A percentile compares a stretch with the other conserved stretches of the same genome.
Evolutionary conservation across 2,888 invertebrate genomes (phyloP).

Genomic region (Phyllotreta cruciferae): DNA sequence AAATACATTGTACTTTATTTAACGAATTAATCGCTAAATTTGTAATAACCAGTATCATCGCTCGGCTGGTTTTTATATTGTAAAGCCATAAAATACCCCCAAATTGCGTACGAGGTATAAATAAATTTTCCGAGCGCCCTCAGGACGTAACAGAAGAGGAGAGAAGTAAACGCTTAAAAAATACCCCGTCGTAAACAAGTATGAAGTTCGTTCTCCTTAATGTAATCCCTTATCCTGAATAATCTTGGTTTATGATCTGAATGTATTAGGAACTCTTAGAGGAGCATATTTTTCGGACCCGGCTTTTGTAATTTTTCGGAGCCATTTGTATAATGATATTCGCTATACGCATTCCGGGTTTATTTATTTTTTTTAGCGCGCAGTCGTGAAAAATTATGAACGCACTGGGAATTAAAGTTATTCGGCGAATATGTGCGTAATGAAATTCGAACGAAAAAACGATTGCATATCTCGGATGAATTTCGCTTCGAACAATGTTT

Average conservation of each 20-base stretch:
- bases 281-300: conserved; percentile 20
- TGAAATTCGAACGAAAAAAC: no score
- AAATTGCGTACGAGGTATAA: conserved; percentile 11
- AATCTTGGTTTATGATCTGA: conserved; percentile 23
- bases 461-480: no score
- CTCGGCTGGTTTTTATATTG: no score
- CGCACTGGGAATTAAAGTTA: no score
- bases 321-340: conserved; percentile 6
- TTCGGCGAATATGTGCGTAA: no score
- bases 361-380: not conserved
- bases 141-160: conserved; percentile 1
- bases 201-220: conserved; percentile 26
- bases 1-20: no score
- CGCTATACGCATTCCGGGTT: not conserved
- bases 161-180: conserved; percentile 27
- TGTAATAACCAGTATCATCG: no score
- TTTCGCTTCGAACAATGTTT: no score
- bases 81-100: not conserved
- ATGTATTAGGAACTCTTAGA: conserved; percentile 22
- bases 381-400: no score
- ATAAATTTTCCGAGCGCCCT: conserved; percentile 21
- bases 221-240: conserved; percentile 27
- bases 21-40: no score
- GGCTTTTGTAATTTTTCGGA: conserved; percentile 21
- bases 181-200: conserved; percentile 30